phyloP scores from a whole-genome alignment of 2,113 vertebrate genomes.

The Cryptomyrus ogoouensis region DNA sequence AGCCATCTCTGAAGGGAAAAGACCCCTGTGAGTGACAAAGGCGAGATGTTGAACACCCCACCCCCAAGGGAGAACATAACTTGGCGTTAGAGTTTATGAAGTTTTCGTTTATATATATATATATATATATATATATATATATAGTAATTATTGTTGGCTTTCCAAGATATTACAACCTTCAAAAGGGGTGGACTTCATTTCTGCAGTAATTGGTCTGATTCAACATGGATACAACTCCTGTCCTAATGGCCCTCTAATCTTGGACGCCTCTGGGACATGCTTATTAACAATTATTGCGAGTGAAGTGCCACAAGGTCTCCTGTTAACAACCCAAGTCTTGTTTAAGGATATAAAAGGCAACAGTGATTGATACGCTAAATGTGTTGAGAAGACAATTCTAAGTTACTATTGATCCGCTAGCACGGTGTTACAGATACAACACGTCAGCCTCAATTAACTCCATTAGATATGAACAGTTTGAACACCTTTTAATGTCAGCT shows the following conservation, averaged over 20 bases:
- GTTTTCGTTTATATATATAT: neutral
- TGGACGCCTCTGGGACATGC: neutral
- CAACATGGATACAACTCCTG: neutral
- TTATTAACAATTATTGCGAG: neutral
- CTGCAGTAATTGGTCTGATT: slow-evolving; percentile 7
- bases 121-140: neutral
- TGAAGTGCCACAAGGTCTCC: neutral
- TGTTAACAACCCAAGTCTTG: slow-evolving; percentile 14
- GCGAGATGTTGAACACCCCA: neutral
- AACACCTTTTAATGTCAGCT: neutral
- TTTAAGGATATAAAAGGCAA: slow-evolving; percentile 15
- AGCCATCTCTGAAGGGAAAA: neutral
- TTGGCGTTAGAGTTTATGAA: neutral
- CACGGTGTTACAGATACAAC: slow-evolving; percentile 1
- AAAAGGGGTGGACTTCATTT: neutral
- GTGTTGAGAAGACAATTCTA: slow-evolving; percentile 9
- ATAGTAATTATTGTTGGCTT: neutral
- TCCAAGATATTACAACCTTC: neutral
- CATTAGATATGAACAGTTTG: slow-evolving; percentile 16
- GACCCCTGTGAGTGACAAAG: neutral
- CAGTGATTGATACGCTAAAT: slow-evolving; percentile 10
- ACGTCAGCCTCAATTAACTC: slow-evolving; percentile 15
- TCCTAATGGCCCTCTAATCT: neutral
- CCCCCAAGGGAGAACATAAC: neutral
- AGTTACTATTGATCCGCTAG: slow-evolving; percentile 11